Base-by-base conservation (phyloP, 2,888 invertebrate genomes). In the Diabrotica balteata region DNA sequence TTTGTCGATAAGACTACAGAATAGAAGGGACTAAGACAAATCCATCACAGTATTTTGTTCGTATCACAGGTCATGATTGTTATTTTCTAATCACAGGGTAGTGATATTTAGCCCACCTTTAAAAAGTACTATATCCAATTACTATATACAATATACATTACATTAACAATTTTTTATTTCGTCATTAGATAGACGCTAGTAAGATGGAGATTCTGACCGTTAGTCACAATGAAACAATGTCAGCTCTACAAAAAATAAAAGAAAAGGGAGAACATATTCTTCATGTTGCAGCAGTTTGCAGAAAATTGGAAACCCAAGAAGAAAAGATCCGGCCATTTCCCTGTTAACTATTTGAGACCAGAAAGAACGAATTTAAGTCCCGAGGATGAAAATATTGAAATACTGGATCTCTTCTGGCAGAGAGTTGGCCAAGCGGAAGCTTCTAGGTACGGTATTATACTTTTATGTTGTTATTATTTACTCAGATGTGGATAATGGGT, bases 301-400 rank as follows among this genome's bases (percentile, higher is more conserved):
- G 87, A 58, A 91, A 90, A 78, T 87, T 90, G 68, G 92, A 93
- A 79, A 88, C 89, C 0, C 85, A 88, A 55, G 84, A 86, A 0
- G 90, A 90, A 74, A 86, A 87, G 75, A 80, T 86, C 53, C 71
- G 85, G 44, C 83, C 85, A 5, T 83, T n/a, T 81, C 74, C 80
- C 80, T 8, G 62, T 63, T 4, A 69, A 66, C 17, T 60, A 63
- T 17, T 11, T 66, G 8, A 67, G 54, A 22, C 71, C 72, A 46
- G 60, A 59, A 42, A 47, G 32, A 10, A 11, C 17, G 0, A 67
- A 69, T 9, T 47, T 66, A 6, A 63, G 67, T 7, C 59, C 67
- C 7, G 54, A 67, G 8, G n/a, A 59, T 43, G 72, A 73, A 49
- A 68, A 75, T 50, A 63, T 72, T 7, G 63, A 61, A 50, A 70